A percentile compares a stretch with the other conserved stretches of the same genome.
phyloP scores from a whole-genome alignment of 2,888 invertebrate genomes.

The Cephus runcator region DNA sequence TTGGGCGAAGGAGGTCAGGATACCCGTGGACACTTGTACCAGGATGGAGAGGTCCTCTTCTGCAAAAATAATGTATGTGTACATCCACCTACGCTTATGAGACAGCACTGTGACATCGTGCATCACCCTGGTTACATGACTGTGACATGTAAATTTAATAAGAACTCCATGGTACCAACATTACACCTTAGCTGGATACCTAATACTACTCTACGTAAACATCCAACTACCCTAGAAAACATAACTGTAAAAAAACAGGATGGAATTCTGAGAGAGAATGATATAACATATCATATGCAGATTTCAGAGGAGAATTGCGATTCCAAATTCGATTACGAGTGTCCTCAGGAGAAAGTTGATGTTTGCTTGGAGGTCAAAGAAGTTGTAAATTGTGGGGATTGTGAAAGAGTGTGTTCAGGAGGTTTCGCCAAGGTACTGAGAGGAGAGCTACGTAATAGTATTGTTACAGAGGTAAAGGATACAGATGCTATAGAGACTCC shows the following conservation, averaged over 20 bases:
- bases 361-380: conserved; percentile 61
- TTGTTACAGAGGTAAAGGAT: not conserved
- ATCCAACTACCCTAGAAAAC: conserved; percentile 80
- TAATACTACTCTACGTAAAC: conserved; percentile 87
- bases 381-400: conserved; percentile 56
- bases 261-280: conserved; percentile 22
- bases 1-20: conserved; percentile 75
- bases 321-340: conserved; percentile 18
- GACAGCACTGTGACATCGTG: conserved; percentile 84
- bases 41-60: conserved; percentile 86
- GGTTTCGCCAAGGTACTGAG: conserved; percentile 26
- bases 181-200: conserved; percentile 95
- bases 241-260: conserved; percentile 65
- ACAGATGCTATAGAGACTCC: not conserved
- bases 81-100: conserved; percentile 88
- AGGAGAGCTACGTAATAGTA: conserved; percentile 1
- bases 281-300: conserved; percentile 17
- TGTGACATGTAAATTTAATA: conserved; percentile 85
- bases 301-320: conserved; percentile 27
- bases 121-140: conserved; percentile 95
- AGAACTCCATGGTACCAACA: conserved; percentile 81
- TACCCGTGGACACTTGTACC: conserved; percentile 70
- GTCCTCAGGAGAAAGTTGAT: conserved; percentile 56
- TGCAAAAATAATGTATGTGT: conserved; percentile 98
- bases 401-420: conserved; percentile 61